Percentiles rank a stretch among this genome's conserved stretches.
These are phyloP conservation scores for Micronycteris hirsuta DNA, from an alignment of 2,113 vertebrate genomes.

Conservation along the genomic window DNA sequence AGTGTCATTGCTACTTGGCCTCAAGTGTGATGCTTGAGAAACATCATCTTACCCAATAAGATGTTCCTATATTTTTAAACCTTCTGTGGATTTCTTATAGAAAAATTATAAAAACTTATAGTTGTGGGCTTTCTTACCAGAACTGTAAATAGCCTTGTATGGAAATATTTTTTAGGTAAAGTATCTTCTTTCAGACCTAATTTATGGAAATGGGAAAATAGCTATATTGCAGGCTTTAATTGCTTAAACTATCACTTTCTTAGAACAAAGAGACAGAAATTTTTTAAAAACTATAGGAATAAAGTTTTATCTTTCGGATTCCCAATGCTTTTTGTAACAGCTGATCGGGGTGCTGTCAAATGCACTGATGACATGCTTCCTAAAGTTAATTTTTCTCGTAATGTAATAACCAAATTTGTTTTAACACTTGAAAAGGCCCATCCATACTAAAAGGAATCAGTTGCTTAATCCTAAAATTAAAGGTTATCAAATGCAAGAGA, in stretches of 20 bases:
- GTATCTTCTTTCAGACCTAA: background rate
- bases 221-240: background rate
- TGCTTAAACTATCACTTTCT: background rate
- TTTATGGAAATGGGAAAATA: background rate
- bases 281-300: background rate
- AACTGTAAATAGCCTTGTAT: background rate
- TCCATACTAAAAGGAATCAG: slow-evolving; percentile 86
- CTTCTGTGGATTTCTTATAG: background rate
- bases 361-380: slow-evolving; percentile 80
- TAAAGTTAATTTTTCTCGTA: slow-evolving; percentile 84
- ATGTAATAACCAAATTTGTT: slow-evolving; percentile 86
- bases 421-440: slow-evolving; percentile 86
- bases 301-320: slow-evolving; percentile 72
- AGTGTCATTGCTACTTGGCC: background rate
- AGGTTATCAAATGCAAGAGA: slow-evolving; percentile 87
- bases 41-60: background rate
- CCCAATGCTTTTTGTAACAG: slow-evolving; percentile 68
- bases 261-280: background rate
- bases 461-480: slow-evolving; percentile 90
- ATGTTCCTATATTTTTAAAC: background rate
- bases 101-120: background rate
- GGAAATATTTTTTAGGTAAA: slow-evolving; percentile 12
- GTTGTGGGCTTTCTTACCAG: background rate
- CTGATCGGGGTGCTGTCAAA: slow-evolving; percentile 75
- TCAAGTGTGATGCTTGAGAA: background rate